phyloP scores from a whole-genome alignment of 2,888 invertebrate species.

The Phymatocera aterrima region DNA sequence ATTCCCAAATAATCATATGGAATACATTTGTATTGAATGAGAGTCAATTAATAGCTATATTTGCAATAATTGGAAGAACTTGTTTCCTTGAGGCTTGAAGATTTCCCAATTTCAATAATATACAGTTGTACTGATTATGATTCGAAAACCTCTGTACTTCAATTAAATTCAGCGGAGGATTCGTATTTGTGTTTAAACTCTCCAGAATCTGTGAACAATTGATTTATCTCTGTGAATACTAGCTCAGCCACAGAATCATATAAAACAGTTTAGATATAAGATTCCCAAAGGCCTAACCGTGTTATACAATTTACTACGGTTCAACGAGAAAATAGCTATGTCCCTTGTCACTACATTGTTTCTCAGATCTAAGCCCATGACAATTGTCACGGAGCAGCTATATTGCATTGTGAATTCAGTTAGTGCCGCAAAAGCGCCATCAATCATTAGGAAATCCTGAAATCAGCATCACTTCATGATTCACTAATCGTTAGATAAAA shows the following conservation, averaged over 20 bases:
- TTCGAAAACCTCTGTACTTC: constrained; percentile 40
- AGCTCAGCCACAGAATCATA: neutral
- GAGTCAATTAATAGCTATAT: constrained; percentile 63
- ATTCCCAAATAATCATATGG: too few relatives aligned
- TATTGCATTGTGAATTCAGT: constrained; percentile 74
- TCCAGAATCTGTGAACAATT: constrained; percentile 58
- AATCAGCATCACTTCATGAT: constrained; percentile 52
- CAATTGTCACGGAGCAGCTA: constrained; percentile 75
- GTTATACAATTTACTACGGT: constrained; percentile 59
- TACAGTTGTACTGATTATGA: constrained; percentile 50
- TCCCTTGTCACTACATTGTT: constrained; percentile 78
- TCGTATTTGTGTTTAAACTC: constrained; percentile 57
- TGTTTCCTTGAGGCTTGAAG: constrained; percentile 82
- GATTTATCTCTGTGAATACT: neutral
- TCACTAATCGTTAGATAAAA: neutral
- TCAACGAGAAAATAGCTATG: constrained; percentile 76
- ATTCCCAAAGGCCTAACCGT: constrained; percentile 60
- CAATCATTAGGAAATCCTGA: constrained; percentile 77
- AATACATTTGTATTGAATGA: too few relatives aligned
- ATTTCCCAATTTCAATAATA: constrained; percentile 79
- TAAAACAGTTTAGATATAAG: neutral
- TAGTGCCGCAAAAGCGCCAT: constrained; percentile 76
- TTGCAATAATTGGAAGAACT: constrained; percentile 80
- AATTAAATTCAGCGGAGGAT: constrained; percentile 61
- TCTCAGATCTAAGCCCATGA: constrained; percentile 81